These are phyloP conservation scores for Gavialis gangeticus DNA, from an alignment of 2,113 vertebrate species.

Conservation along the genomic window DNA sequence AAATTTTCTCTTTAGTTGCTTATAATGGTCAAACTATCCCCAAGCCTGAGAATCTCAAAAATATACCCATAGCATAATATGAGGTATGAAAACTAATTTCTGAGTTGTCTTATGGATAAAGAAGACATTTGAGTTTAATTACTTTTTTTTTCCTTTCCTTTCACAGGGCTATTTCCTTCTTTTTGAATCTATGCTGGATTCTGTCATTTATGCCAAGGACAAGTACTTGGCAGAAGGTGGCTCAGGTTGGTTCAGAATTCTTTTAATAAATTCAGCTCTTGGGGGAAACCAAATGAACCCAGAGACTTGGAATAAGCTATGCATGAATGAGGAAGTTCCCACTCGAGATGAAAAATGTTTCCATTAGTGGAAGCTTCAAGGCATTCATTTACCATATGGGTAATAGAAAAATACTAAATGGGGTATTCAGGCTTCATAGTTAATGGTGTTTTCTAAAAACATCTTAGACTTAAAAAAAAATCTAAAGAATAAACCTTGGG, in stretches of 20 bases:
- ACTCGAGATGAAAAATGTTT: slow-evolving; percentile 76
- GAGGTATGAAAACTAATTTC: neutral
- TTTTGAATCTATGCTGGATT: slow-evolving; percentile 98
- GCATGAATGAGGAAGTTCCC: slow-evolving; percentile 73
- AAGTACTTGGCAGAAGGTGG: slow-evolving; percentile 89
- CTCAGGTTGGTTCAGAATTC: slow-evolving; percentile 85
- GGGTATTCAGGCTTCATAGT: slow-evolving; percentile 38
- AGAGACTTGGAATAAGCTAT: slow-evolving; percentile 66
- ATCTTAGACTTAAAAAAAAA: neutral
- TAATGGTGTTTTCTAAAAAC: slow-evolving; percentile 61
- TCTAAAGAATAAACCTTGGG: neutral
- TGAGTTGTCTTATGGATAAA: neutral
- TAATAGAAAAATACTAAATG: slow-evolving; percentile 47
- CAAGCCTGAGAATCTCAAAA: neutral
- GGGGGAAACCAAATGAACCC: slow-evolving; percentile 56
- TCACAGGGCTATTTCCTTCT: slow-evolving; percentile 95
- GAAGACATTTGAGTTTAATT: neutral
- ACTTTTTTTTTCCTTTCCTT: neutral
- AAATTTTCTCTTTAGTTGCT: neutral
- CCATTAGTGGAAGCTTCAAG: slow-evolving; percentile 75
- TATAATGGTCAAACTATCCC: neutral
- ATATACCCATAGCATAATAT: neutral
- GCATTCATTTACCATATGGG: slow-evolving; percentile 67
- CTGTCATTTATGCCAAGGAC: slow-evolving; percentile 92
- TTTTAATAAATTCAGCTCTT: slow-evolving; percentile 67